A percentile compares a stretch with the other conserved stretches of the same genome.
phyloP scores from a whole-genome alignment of 35 echinoderm and acorn worm species.

The Apostichopus japonicus region DNA sequence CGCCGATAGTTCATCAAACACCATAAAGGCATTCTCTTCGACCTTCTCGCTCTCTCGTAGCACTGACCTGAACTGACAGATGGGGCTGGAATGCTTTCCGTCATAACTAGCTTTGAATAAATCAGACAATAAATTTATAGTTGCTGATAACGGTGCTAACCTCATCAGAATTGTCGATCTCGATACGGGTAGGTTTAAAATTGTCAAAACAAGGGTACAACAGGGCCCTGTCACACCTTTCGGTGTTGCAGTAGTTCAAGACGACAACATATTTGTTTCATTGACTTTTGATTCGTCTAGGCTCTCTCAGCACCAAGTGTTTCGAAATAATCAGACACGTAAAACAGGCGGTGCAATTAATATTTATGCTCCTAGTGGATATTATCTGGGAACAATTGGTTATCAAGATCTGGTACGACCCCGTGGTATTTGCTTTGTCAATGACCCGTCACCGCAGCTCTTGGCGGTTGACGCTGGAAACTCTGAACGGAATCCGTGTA shows the following conservation, averaged over 20 bases:
- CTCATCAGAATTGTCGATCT: not conserved
- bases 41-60: too few relatives aligned
- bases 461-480: not conserved
- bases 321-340: not conserved
- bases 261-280: constrained; percentile 34
- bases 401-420: constrained; percentile 7
- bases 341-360: not conserved
- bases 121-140: constrained; percentile 14
- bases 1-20: not conserved
- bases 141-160: not conserved
- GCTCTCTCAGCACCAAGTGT: not conserved
- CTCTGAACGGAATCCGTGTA: not conserved
- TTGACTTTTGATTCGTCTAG: not conserved
- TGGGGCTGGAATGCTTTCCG: not conserved
- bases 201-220: constrained; percentile 3
- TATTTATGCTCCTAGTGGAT: constrained; percentile 1
- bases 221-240: constrained; percentile 21
- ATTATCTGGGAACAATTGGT: constrained; percentile 31
- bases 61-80: too few relatives aligned
- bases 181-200: not conserved
- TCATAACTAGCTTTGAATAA: constrained; percentile 10
- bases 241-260: constrained; percentile 2
- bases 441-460: not conserved
- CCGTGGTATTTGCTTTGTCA: constrained; percentile 11
- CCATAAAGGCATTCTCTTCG: not conserved